Evolutionary conservation across 2,797 vertebrate species (phyloP).

Genomic region (Galaxias olidus): DNA sequence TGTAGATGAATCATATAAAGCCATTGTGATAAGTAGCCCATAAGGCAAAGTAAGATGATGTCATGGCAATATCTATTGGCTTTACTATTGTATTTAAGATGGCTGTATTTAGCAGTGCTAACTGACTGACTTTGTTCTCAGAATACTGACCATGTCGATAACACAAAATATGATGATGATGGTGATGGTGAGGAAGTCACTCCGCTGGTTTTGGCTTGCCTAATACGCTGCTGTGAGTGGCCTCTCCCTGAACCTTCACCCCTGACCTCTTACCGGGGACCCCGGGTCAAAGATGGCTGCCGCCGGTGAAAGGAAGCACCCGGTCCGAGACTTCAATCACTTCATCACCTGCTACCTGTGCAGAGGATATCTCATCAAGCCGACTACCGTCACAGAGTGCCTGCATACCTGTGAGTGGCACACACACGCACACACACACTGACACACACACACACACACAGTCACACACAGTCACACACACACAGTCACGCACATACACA

Average conservation of each 20-base stretch:
- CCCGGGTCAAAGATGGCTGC: slow-evolving; percentile 4
- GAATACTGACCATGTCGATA: too few species aligned
- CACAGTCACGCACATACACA: not conserved
- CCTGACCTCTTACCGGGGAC: not conserved
- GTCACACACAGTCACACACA: not conserved
- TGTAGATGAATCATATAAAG: too few species aligned
- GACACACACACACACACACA: not conserved
- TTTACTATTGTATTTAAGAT: too few species aligned
- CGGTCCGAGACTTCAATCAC: slow-evolving; percentile 96
- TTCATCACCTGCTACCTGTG: slow-evolving; percentile 97
- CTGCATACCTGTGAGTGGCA: slow-evolving; percentile 93
- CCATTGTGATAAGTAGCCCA: too few species aligned
- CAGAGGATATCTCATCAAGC: slow-evolving; percentile 96
- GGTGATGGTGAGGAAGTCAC: not conserved
- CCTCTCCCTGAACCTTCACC: not conserved
- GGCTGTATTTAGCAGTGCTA: too few species aligned
- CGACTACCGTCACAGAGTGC: slow-evolving; percentile 96
- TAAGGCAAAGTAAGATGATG: too few species aligned
- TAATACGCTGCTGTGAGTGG: slow-evolving; percentile 3
- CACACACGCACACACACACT: not conserved
- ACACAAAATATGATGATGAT: slow-evolving; percentile 1
- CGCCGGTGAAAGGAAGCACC: slow-evolving; percentile 75
- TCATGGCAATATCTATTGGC: too few species aligned
- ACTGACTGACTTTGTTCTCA: too few species aligned
- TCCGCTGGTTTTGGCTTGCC: slow-evolving; percentile 1